A percentile compares a stretch with the other conserved stretches of the same genome.
Conservation (phyloP, 1,140 invertebrate genomes). For the Psix sp. region DNA sequence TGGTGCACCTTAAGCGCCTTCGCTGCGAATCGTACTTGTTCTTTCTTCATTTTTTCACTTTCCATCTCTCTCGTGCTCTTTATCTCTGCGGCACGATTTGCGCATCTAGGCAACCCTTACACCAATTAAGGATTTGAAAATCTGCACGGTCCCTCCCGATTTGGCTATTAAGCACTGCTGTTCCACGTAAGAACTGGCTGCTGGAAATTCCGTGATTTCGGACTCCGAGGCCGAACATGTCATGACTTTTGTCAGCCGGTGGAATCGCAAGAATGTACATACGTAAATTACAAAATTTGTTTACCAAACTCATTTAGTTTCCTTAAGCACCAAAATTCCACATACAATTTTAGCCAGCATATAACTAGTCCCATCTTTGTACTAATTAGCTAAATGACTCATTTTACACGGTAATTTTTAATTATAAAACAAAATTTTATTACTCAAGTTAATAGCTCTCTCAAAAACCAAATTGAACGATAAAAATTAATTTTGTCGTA, state of each 20-base stretch:
- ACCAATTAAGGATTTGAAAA: constrained; percentile 72
- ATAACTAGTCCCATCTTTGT: too few relatives aligned
- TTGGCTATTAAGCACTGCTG: constrained; percentile 61
- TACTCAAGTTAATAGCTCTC: too few relatives aligned
- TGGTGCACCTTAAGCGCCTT: constrained; percentile 61
- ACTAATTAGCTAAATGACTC: too few relatives aligned
- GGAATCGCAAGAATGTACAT: constrained; percentile 37
- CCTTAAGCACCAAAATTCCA: too few relatives aligned
- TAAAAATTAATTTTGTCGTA: too few relatives aligned
- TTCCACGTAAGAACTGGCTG: constrained; percentile 49
- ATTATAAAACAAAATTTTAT: too few relatives aligned
- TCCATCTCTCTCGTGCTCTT: constrained; percentile 3
- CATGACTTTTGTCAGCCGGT: constrained; percentile 25
- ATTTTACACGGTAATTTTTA: too few relatives aligned
- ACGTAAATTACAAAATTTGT: constrained; percentile 13
- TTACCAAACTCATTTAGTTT: not conserved
- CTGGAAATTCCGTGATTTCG: constrained; percentile 48
- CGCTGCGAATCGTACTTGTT: not conserved
- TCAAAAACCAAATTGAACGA: too few relatives aligned
- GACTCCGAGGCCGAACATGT: constrained; percentile 29
- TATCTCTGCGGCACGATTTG: constrained; percentile 36
- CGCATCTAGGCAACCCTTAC: constrained; percentile 35
- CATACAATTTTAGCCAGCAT: too few relatives aligned
- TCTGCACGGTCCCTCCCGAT: constrained; percentile 61
- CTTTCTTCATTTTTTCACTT: constrained; percentile 6